Evolutionary conservation across 2,113 vertebrate genomes (phyloP).

Genomic region (Oxygymnocypris stewartii): DNA sequence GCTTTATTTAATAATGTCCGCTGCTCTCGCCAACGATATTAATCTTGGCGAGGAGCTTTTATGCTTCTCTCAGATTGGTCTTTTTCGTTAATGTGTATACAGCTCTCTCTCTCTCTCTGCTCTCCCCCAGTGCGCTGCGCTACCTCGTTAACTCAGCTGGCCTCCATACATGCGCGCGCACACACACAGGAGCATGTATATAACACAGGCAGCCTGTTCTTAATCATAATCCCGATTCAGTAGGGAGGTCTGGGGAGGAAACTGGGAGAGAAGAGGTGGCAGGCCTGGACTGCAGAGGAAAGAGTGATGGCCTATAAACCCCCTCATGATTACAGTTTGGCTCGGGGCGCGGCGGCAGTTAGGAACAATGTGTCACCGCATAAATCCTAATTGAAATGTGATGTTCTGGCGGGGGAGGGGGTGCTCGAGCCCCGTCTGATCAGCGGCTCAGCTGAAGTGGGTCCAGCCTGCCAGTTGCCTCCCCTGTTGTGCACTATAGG

Average conservation of each 20-base stretch:
- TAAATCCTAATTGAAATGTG: slow-evolving; percentile 95
- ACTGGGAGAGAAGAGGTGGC: slow-evolving; percentile 51
- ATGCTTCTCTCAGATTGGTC: slow-evolving; percentile 79
- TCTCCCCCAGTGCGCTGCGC: slow-evolving; percentile 83
- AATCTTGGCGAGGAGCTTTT: slow-evolving; percentile 90
- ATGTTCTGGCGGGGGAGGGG: slow-evolving; percentile 71
- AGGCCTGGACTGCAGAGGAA: slow-evolving; percentile 68
- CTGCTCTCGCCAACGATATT: slow-evolving; percentile 88
- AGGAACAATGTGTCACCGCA: slow-evolving; percentile 86
- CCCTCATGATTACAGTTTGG: slow-evolving; percentile 95
- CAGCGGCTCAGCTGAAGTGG: slow-evolving; percentile 77
- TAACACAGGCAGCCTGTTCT: slow-evolving; percentile 86
- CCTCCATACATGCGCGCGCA: slow-evolving; percentile 4
- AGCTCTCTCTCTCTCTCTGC: slow-evolving; percentile 64
- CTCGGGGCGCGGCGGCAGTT: slow-evolving; percentile 86
- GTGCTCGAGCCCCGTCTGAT: slow-evolving; percentile 44
- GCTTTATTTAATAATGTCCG: slow-evolving; percentile 79
- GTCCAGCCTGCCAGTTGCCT: slow-evolving; percentile 80
- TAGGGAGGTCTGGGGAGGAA: slow-evolving; percentile 76
- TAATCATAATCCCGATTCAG: slow-evolving; percentile 98
- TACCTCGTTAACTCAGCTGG: slow-evolving; percentile 85
- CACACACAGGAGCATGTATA: slow-evolving; percentile 47
- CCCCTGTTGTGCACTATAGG: slow-evolving; percentile 84
- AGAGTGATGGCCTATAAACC: slow-evolving; percentile 96
- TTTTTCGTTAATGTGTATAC: slow-evolving; percentile 33